Base-by-base conservation (phyloP, 2,888 invertebrate genomes). In the Epistrophe eligans region DNA sequence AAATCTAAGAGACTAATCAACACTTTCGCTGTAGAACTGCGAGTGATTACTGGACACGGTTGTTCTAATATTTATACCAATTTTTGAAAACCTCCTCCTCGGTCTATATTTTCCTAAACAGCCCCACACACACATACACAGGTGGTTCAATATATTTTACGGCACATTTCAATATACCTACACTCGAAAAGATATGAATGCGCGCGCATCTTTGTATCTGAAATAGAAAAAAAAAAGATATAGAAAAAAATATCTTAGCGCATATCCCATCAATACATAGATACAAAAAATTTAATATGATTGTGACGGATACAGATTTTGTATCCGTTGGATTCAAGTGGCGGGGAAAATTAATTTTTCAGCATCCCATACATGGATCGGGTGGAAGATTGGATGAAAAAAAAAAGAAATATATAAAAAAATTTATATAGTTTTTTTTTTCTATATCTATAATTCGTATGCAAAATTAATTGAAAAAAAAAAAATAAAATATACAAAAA, bases 11-110 rank as follows among this genome's bases (percentile, higher is more conserved):
- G 90, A 90, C 91, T 90, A 90, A 92, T 90, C 92, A 92, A 92
- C 93, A 93, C 93, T 93, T 93, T 93, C 92, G 92, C 93, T 92
- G 91, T 91, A 92, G 93, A 93, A 93, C 92, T 93, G 93, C 93
- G 93, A 93, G 93, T 93, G 93, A 87, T 90, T 91, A 90, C 93
- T 92, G 92, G 92, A 93, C 89, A 90, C 90, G 88, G 89, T 81
- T 91, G 91, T 90, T 91, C 92, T 92, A 92, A 91, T 93, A 93
- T 93, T 93, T 93, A 93, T 93, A 93, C 91, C 91, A 73, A 67
- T 40, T 73, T 40, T 76, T 79, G 72, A 87, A 83, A 87, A 87
- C 79, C 83, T 74, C 74, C 79, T 83, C 83, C 79, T 83, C 83
- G 55, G 40, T 60, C 66, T 71, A 83, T 76, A 79, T 87, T 87